Percentiles rank a stretch among this genome's conserved stretches.
Conservation (phyloP, 2,888 invertebrate species). For the Lasioglossum zephyrum region DNA sequence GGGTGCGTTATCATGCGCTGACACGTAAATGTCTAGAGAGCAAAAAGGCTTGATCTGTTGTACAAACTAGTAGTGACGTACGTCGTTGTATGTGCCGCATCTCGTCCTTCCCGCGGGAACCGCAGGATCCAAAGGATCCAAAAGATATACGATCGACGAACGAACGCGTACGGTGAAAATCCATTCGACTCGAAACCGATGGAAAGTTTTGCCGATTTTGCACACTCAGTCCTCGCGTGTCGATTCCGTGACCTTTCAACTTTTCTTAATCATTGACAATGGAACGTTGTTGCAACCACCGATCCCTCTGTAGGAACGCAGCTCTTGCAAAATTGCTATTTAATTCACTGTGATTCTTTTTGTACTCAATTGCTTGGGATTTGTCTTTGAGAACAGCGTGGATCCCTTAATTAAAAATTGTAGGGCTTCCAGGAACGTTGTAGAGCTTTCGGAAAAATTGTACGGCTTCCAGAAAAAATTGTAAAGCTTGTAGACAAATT, state of each 20-base stretch:
- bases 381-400: no score
- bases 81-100: slow-evolving; percentile 74
- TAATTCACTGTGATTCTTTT: no score
- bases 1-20: slow-evolving; percentile 64
- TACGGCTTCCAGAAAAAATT: no score
- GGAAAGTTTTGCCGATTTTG: neutral
- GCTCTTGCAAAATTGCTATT: neutral
- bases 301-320: neutral
- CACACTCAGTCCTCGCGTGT: neutral
- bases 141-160: slow-evolving; percentile 41
- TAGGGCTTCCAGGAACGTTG: no score
- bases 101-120: slow-evolving; percentile 61
- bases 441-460: no score
- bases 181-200: neutral
- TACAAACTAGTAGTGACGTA: slow-evolving; percentile 76
- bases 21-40: slow-evolving; percentile 73
- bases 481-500: no score
- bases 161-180: slow-evolving; percentile 21
- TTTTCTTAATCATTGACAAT: neutral
- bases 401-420: no score
- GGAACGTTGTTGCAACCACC: neutral
- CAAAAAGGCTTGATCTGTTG: slow-evolving; percentile 76
- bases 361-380: no score
- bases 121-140: slow-evolving; percentile 50
- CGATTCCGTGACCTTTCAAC: neutral